A percentile compares a stretch with the other conserved stretches of the same genome.
Evolutionary conservation across 30 jellyfish, hydroid and myxozoan species (phyloP).

Genomic region (Cassiopea andromeda): DNA sequence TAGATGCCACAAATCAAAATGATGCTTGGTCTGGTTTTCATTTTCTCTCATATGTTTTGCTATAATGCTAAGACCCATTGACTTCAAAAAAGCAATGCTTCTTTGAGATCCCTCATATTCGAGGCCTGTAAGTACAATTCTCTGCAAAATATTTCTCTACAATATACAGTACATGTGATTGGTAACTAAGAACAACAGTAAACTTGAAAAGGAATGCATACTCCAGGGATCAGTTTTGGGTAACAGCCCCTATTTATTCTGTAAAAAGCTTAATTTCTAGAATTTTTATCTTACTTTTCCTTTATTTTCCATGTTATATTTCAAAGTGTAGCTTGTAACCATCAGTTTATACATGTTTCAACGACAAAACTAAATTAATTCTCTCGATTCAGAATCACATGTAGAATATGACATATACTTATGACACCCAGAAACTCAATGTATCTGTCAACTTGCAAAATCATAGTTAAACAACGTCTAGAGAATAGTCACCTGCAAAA

Average conservation of each 20-base stretch:
- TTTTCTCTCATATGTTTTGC: conserved; percentile 49
- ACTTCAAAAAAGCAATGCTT: background rate
- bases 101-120: conserved; percentile 7
- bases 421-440: background rate
- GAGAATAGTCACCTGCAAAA: conserved; percentile 38
- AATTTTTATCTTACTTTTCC: background rate
- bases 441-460: background rate
- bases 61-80: background rate
- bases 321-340: background rate
- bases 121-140: background rate
- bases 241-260: background rate
- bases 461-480: background rate
- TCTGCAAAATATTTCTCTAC: background rate
- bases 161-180: background rate
- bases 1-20: conserved; percentile 66
- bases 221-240: background rate
- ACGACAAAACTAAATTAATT: background rate
- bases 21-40: conserved; percentile 14
- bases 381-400: background rate
- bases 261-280: too few relatives aligned
- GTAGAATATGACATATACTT: background rate
- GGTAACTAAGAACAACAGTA: background rate
- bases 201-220: background rate
- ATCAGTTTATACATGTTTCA: background rate
- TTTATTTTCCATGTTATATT: background rate